Evolutionary conservation across 2,797 vertebrate species (phyloP).

Genomic region (Epinephelus malabaricus): DNA sequence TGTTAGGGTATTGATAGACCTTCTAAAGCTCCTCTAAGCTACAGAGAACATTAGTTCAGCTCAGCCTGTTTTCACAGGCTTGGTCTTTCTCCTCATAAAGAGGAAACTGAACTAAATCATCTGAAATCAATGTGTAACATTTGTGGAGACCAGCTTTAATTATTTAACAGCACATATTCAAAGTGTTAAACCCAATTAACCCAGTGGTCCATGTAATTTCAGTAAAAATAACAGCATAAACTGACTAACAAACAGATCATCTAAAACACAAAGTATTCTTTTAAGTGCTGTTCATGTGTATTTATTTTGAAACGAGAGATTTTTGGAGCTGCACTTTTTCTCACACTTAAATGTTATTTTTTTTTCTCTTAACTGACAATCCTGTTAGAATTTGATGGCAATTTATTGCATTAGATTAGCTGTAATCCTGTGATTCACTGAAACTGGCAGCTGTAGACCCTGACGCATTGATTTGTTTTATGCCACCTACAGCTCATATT

Average conservation of each 20-base stretch:
- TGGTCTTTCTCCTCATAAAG: no score
- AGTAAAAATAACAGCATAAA: background rate
- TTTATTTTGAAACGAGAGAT: background rate
- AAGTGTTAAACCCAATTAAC: background rate
- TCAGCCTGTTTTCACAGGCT: background rate
- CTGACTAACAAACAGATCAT: background rate
- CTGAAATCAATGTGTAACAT: background rate
- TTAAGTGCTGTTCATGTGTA: background rate
- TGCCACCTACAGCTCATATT: constrained; percentile 32
- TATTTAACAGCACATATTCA: background rate
- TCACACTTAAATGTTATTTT: background rate
- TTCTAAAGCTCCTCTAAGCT: no score
- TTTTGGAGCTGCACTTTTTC: background rate
- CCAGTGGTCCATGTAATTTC: background rate
- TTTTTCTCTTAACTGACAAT: constrained; percentile 28
- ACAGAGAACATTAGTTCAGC: no score
- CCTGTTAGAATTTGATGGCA: constrained; percentile 43
- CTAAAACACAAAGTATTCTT: background rate
- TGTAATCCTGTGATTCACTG: constrained; percentile 56
- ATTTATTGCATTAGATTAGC: constrained; percentile 50
- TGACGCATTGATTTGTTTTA: constrained; percentile 41
- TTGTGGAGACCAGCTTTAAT: background rate
- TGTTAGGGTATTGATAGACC: no score
- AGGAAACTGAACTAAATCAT: background rate
- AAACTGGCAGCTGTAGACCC: constrained; percentile 40